Evolutionary conservation across 2,888 invertebrate genomes (phyloP).

Genomic region (Ormia ochracea): DNA sequence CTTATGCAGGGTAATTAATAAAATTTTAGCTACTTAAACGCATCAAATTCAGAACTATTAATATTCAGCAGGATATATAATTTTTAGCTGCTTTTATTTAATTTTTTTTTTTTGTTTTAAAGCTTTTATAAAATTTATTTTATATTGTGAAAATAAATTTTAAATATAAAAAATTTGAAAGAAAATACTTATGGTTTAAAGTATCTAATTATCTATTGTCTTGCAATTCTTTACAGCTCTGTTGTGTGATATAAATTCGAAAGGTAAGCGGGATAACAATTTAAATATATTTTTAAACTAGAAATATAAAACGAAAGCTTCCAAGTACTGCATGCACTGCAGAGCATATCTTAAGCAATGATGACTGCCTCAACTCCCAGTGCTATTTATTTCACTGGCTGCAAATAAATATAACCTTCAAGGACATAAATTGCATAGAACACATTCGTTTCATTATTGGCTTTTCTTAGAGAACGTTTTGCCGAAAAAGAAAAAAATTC

Average conservation of each 20-base stretch:
- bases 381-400: conserved; percentile 4
- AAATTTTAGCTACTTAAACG: too few relatives aligned
- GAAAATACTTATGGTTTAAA: too few relatives aligned
- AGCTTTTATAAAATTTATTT: too few relatives aligned
- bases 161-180: too few relatives aligned
- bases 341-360: neutral
- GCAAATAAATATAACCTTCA: conserved; percentile 26
- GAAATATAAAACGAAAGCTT: too few relatives aligned
- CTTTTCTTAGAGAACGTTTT: too few relatives aligned
- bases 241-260: neutral
- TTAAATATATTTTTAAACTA: neutral
- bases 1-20: too few relatives aligned
- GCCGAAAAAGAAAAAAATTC: conserved; percentile 9
- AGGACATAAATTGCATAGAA: conserved; percentile 14
- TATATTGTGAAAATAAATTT: too few relatives aligned
- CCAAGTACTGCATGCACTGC: neutral
- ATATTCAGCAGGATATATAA: too few relatives aligned
- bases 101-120: too few relatives aligned
- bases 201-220: neutral
- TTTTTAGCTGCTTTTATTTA: too few relatives aligned
- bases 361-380: neutral
- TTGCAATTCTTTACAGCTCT: neutral
- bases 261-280: neutral
- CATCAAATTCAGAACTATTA: too few relatives aligned
- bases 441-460: conserved; percentile 4